Evolutionary conservation across 2,113 vertebrate genomes (phyloP).

Genomic region (Tetrax tetrax): DNA sequence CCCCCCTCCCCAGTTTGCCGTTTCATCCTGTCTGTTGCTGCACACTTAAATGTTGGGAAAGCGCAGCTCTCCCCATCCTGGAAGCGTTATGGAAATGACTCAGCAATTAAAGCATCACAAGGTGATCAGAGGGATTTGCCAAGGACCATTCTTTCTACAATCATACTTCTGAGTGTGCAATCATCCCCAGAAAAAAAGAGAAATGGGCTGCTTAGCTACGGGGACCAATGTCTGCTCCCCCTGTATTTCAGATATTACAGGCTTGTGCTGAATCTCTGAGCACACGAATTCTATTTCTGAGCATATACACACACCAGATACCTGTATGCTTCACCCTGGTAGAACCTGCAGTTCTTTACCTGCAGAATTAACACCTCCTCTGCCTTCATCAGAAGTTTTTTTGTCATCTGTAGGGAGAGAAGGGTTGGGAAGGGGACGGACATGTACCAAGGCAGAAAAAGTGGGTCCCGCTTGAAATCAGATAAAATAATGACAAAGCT

Average conservation of each 20-base stretch:
- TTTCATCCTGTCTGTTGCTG: background rate
- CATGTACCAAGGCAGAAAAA: background rate
- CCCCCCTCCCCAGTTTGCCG: background rate
- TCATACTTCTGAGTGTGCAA: background rate
- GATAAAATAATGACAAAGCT: background rate
- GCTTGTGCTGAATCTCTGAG: background rate
- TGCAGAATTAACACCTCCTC: background rate
- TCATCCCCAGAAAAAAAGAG: background rate
- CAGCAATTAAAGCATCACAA: background rate
- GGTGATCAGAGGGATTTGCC: background rate
- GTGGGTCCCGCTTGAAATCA: background rate
- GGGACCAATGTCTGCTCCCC: background rate
- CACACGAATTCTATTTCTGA: background rate
- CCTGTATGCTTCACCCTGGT: background rate
- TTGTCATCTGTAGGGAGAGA: background rate
- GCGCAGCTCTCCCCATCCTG: background rate
- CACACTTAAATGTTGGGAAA: rapidly evolving
- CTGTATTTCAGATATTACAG: background rate
- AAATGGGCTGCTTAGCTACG: rapidly evolving
- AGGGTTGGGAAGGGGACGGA: background rate
- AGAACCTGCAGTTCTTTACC: background rate
- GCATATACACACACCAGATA: background rate
- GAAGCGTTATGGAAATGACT: background rate
- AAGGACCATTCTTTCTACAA: background rate
- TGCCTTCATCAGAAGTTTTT: background rate